Evolutionary conservation across 2,113 vertebrate genomes (phyloP).

Genomic region (Lipophrys pholis): DNA sequence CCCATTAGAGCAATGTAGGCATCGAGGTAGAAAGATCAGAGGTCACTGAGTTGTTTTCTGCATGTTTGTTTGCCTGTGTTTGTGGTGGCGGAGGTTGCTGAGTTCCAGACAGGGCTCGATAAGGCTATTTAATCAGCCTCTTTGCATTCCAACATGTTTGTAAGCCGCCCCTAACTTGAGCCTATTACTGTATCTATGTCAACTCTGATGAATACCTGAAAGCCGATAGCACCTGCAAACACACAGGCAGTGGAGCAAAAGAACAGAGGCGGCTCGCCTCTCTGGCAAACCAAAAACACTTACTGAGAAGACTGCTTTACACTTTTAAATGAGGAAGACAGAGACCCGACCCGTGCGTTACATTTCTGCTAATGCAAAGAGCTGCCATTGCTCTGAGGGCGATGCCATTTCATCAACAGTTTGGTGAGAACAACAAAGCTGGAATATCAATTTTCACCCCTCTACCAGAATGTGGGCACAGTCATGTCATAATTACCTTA

Average conservation of each 20-base stretch:
- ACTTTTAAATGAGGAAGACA: slow-evolving; percentile 27
- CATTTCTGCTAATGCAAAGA: slow-evolving; percentile 15
- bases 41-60: slow-evolving; percentile 67
- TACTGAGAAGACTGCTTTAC: background rate
- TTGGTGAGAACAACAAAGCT: slow-evolving; percentile 75
- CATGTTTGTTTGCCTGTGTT: slow-evolving; percentile 29
- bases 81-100: background rate
- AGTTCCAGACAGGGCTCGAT: slow-evolving; percentile 54
- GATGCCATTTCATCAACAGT: slow-evolving; percentile 75
- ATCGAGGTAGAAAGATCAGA: slow-evolving; percentile 49
- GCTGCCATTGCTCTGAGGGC: slow-evolving; percentile 37
- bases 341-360: slow-evolving; percentile 25
- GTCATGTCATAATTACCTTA: slow-evolving; percentile 79
- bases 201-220: slow-evolving; percentile 29
- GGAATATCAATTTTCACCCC: slow-evolving; percentile 84
- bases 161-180: slow-evolving; percentile 28
- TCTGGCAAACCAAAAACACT: slow-evolving; percentile 3
- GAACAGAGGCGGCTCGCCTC: background rate
- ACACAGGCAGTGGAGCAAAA: slow-evolving; percentile 4
- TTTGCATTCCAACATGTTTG: slow-evolving; percentile 59
- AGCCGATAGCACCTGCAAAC: slow-evolving; percentile 46
- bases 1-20: slow-evolving; percentile 18
- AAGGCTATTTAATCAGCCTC: slow-evolving; percentile 65
- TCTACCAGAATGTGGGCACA: slow-evolving; percentile 83
- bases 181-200: slow-evolving; percentile 26